These are phyloP conservation scores for Labeo catla DNA, from an alignment of 2,113 vertebrate genomes.

Conservation along the genomic window DNA sequence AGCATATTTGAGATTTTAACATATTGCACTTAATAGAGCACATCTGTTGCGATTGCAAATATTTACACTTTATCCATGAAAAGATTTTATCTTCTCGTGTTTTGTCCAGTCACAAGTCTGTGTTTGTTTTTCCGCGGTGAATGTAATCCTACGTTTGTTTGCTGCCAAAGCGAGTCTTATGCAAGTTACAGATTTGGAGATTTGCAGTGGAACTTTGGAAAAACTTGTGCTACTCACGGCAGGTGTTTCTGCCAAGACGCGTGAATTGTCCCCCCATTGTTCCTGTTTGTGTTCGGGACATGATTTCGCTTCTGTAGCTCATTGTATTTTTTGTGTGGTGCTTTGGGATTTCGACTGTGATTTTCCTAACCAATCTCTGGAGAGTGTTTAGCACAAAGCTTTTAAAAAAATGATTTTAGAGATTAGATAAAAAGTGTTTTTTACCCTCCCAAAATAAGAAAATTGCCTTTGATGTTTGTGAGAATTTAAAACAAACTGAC, in stretches of 20 bases:
- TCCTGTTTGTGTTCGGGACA: background rate
- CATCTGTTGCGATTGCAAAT: constrained; percentile 33
- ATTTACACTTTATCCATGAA: background rate
- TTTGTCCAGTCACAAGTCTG: background rate
- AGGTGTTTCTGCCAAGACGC: background rate
- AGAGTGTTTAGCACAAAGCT: background rate
- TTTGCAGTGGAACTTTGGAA: background rate
- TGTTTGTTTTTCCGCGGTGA: background rate
- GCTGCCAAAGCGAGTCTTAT: constrained; percentile 17
- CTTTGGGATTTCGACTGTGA: background rate
- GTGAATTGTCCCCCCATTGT: background rate
- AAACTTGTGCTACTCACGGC: background rate
- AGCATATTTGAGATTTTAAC: constrained; percentile 4
- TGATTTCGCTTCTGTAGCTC: background rate
- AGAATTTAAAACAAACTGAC: background rate
- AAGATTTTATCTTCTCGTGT: background rate
- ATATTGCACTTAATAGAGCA: background rate
- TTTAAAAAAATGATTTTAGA: background rate
- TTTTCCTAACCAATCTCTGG: background rate
- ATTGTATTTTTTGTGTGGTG: background rate
- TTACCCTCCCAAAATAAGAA: background rate
- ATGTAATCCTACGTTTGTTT: background rate
- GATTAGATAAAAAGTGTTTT: background rate
- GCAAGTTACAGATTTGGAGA: background rate
- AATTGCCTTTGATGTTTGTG: background rate